Evolutionary conservation across 2,113 vertebrate species (phyloP), one percentile per base, ranked within the genome.

Genomic region (Cairina moschata): DNA sequence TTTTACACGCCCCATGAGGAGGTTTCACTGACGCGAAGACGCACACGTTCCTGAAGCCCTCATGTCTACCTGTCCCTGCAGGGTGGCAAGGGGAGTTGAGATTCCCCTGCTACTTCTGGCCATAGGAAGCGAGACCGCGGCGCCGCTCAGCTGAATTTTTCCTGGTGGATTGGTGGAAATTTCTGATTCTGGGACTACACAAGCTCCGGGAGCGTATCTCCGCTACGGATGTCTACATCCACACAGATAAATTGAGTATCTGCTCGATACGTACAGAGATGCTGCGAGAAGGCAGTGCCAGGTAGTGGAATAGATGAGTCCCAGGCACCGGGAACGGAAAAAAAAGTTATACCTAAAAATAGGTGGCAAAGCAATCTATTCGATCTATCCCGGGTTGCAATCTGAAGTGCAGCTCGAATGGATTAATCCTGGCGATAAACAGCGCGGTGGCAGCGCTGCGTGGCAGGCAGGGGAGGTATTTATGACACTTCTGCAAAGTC

Each of bases 371-470:
- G 62, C 90, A 95, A 96, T 91, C 94, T 91, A 91, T 94, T 95
- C 80, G 91, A 96, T 96, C 93, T 91, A 46, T 59, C 42, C 90
- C 72, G 56, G 89, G 81, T 81, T 96, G 93, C 83, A 95, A 96
- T 97, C 82, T 36, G 25, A 97, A 95, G 76, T 90, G 76, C 95
- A 75, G 91, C 68, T 96, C 95, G 96, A 97, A 97, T 83, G 94
- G 96, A 97, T 97, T 96, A 96, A 94, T 97, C 96, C 94, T 87
- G 96, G 95, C 32, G 69, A 97, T 92, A 97, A 86, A 83, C 93
- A 97, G 97, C 20, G 52, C 95, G 76, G 92, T 22, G 48, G 86
- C 96, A 91, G 93, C 17, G 32, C 91, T 87, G 93, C 10, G 48
- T 31, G 93, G 90, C 48, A 92, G 89, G 95, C 86, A 96, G 91